Conservation (phyloP, 1,140 invertebrate species). For the Saxidomus purpurata region DNA sequence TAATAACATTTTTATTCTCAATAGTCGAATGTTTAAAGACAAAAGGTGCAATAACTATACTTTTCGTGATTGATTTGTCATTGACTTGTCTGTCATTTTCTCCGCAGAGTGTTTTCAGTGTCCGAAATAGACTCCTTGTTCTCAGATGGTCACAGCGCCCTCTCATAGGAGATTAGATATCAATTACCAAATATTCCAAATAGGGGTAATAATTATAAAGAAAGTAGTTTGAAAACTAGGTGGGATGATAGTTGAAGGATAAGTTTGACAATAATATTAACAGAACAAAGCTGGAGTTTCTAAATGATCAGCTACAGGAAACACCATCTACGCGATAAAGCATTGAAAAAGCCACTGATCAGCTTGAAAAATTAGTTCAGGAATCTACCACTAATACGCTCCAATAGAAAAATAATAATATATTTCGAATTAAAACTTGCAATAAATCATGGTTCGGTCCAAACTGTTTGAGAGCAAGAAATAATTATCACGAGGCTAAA, state of each 20-base stretch:
- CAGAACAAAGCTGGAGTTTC: too few species aligned
- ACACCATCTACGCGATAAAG: not conserved
- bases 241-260: too few species aligned
- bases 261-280: too few species aligned
- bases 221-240: too few species aligned
- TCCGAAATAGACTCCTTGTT: not conserved
- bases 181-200: not conserved
- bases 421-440: not conserved
- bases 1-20: constrained; percentile 2
- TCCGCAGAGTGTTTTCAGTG: not conserved
- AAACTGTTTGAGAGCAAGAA: not conserved
- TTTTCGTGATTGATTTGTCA: not conserved
- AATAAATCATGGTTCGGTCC: not conserved
- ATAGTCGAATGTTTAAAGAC: not conserved
- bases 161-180: not conserved
- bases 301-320: not conserved
- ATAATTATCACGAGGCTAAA: not conserved
- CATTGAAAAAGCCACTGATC: not conserved
- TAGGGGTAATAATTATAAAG: not conserved
- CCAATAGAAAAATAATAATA: not conserved
- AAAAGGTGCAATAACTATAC: not conserved
- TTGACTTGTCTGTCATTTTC: not conserved
- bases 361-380: not conserved
- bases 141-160: not conserved
- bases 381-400: not conserved